Percentiles rank a stretch among this genome's conserved stretches.
These are phyloP conservation scores for Protosalanx chinensis DNA, from an alignment of 2,797 vertebrate genomes.

Conservation along the genomic window DNA sequence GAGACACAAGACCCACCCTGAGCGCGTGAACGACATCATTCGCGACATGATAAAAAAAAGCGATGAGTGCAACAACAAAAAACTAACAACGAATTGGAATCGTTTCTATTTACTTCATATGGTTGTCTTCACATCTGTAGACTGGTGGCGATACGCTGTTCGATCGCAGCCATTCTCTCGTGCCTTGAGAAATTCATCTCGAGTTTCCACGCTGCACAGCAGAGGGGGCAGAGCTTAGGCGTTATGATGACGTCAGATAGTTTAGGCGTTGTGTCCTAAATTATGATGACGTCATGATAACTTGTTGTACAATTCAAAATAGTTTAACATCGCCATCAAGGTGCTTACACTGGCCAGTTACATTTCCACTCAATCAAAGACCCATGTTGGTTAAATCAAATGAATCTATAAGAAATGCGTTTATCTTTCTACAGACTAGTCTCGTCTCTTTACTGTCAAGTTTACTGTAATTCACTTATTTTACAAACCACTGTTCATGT, in stretches of 20 bases:
- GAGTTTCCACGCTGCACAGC: conserved; percentile 11
- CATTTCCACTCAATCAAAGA: background rate
- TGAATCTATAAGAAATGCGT: background rate
- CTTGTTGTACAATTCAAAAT: background rate
- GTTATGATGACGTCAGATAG: conserved; percentile 8
- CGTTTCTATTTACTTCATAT: background rate
- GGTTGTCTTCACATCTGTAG: background rate
- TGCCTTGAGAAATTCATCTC: background rate
- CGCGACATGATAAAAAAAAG: conserved; percentile 19
- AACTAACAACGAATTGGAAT: background rate
- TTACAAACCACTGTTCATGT: background rate
- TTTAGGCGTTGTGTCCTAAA: background rate
- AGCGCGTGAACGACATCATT: conserved; percentile 26
- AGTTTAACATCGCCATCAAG: background rate
- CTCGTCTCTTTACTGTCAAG: too few relatives aligned
- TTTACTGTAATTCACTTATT: background rate
- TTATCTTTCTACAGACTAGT: too few relatives aligned
- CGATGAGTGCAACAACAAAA: background rate
- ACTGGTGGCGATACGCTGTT: background rate
- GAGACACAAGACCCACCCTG: conserved; percentile 39
- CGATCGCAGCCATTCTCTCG: background rate
- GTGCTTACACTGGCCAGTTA: background rate
- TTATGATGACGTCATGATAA: conserved; percentile 13
- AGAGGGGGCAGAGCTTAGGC: background rate
- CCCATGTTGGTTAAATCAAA: background rate